These are phyloP conservation scores for Mallateleia sp. DNA, from an alignment of 2,888 invertebrate species.

Conservation along the genomic window DNA sequence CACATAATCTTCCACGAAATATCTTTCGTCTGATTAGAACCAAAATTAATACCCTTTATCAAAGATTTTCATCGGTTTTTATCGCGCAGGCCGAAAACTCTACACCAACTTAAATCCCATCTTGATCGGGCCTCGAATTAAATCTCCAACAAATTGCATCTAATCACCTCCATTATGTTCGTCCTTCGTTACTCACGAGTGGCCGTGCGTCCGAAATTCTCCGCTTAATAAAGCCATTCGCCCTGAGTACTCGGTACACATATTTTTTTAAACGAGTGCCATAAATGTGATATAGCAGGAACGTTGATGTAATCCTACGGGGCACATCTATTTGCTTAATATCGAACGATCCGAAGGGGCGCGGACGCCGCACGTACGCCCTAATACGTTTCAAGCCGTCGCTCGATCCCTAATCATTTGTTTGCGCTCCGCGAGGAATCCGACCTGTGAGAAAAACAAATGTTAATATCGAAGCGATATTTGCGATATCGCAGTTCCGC, in stretches of 20 bases:
- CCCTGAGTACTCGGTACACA: conserved; percentile 39
- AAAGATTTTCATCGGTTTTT: no score
- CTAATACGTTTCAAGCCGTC: conserved; percentile 69
- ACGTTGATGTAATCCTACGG: conserved; percentile 56
- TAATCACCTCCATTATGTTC: conserved; percentile 51
- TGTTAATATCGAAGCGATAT: conserved; percentile 39
- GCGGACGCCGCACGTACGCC: conserved; percentile 52
- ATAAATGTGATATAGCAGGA: conserved; percentile 57
- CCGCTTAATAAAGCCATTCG: conserved; percentile 60
- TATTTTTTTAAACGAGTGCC: no score
- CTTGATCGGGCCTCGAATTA: conserved; percentile 36
- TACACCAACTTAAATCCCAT: conserved; percentile 10
- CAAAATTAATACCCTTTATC: no score
- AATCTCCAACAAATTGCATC: conserved; percentile 58
- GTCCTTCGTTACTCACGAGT: conserved; percentile 39
- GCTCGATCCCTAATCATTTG: conserved; percentile 69
- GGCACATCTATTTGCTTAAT: conserved; percentile 67
- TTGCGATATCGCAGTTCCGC: neutral
- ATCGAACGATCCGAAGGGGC: conserved; percentile 51
- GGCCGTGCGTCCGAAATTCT: conserved; percentile 45
- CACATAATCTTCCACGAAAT: no score
- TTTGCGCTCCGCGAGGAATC: conserved; percentile 62
- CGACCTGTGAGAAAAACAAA: conserved; percentile 66
- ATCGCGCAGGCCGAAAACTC: neutral
- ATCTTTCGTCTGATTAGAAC: no score